Base-by-base conservation (phyloP, 2,888 invertebrate genomes). In the Colletes collaris region DNA sequence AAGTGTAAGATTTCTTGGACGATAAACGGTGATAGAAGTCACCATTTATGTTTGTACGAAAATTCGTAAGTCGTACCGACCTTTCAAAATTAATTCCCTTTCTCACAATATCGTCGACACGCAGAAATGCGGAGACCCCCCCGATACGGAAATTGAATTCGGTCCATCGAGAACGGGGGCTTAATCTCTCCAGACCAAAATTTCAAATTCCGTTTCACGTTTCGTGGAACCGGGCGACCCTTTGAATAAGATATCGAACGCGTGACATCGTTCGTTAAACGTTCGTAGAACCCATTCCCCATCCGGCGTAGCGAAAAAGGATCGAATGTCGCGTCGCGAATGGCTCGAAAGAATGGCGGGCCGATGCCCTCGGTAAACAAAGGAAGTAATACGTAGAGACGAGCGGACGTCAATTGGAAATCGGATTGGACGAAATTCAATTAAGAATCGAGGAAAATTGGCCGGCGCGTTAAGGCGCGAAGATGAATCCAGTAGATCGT, bases 401-500 rank as follows among this genome's bases (percentile, higher is more conserved):
- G 58, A 70, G 49, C 27, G 27, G 40, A 53, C 27, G 64, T 72
- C 84, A 76, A 79, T 88, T 76, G 86, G 83, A 89, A 91, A 92
- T 91, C 89, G 88, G 91, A 91, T 92, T 89, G 90, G 84, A 82
- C 79, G 85, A 88, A 91, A 91, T 91, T 91, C 89, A 90, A 91
- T 90, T 90, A 91, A 89, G 86, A 89, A 87, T 82, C 85, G 85
- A 88, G 90, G 88, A 68, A 90, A 90, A 89, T 87, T 86, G 87
- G 84, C 77, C 84, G 63, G 78, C 81, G 86, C 88, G 89, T 88
- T 89, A 90, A 83, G 88, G 89, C 88, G 87, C 72, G 77, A 50
- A 19, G 53, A 72, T 71, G 78, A 74, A 75, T 74, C 63, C 82
- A 27, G 49, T 56, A 13, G 55, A 55, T 64, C 75, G 71, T 76